A percentile compares a stretch with the other conserved stretches of the same genome.
phyloP scores from a whole-genome alignment of 2,113 vertebrate genomes.

The Nerophis ophidion region DNA sequence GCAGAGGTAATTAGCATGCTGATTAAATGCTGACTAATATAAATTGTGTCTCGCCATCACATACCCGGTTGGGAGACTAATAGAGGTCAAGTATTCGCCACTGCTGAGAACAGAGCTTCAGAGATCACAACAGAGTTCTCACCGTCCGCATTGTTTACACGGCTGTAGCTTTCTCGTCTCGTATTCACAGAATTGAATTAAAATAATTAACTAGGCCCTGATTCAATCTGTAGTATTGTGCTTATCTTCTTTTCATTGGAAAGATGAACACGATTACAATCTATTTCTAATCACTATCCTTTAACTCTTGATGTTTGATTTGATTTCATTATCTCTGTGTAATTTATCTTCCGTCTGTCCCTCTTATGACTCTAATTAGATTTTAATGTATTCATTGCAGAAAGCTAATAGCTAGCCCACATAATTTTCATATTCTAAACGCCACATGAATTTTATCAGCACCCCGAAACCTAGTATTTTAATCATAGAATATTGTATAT shows the following conservation, averaged over 20 bases:
- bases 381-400: neutral
- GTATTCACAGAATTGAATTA: conserved; percentile 52
- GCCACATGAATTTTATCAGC: neutral
- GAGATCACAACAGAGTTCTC: conserved; percentile 44
- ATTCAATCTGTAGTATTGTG: conserved; percentile 38
- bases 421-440: neutral
- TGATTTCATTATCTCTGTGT: conserved; percentile 19
- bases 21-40: conserved; percentile 37
- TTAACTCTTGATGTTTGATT: conserved; percentile 41
- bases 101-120: conserved; percentile 42
- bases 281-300: conserved; percentile 26
- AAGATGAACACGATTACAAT: conserved; percentile 57
- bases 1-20: conserved; percentile 20
- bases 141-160: conserved; percentile 44
- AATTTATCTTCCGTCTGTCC: neutral
- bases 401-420: neutral
- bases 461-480: neutral
- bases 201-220: conserved; percentile 50
- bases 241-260: conserved; percentile 41
- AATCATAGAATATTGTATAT: neutral
- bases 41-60: conserved; percentile 20
- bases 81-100: conserved; percentile 40
- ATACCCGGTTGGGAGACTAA: conserved; percentile 42
- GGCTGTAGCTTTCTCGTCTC: conserved; percentile 52
- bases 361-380: neutral